Evolutionary conservation across 1,140 invertebrate genomes (phyloP).

Genomic region (Drosophila lacertosa): DNA sequence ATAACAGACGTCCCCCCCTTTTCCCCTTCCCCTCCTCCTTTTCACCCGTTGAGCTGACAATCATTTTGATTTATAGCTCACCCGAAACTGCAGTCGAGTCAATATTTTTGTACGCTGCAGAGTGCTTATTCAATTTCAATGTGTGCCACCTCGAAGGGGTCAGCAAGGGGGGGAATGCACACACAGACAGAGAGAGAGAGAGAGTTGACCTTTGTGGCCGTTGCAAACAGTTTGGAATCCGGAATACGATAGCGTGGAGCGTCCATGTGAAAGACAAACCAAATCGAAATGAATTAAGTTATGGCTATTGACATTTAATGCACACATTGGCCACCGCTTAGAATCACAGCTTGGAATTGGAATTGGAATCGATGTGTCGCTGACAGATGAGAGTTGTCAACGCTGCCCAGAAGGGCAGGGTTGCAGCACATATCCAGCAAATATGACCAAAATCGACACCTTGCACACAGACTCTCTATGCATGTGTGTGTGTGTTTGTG

Average conservation of each 20-base stretch:
- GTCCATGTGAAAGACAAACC: slow-evolving; percentile 52
- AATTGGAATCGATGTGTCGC: slow-evolving; percentile 10
- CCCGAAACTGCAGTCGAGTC: slow-evolving; percentile 36
- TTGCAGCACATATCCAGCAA: slow-evolving; percentile 45
- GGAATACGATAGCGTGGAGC: slow-evolving; percentile 36
- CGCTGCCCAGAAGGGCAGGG: background rate
- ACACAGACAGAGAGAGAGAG: background rate
- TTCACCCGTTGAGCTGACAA: slow-evolving; percentile 12
- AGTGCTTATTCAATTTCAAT: slow-evolving; percentile 46
- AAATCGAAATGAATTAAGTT: slow-evolving; percentile 63
- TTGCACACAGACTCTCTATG: slow-evolving; percentile 2
- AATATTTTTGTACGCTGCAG: slow-evolving; percentile 47
- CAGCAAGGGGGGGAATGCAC: background rate
- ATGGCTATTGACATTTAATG: slow-evolving; percentile 67
- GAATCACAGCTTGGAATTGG: slow-evolving; percentile 2
- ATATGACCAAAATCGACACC: slow-evolving; percentile 47
- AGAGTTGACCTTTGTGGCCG: slow-evolving; percentile 39
- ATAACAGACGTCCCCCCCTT: slow-evolving; percentile 6
- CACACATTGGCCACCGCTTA: slow-evolving; percentile 38
- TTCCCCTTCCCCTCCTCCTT: background rate
- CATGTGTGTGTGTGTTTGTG: background rate
- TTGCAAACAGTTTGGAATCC: slow-evolving; percentile 45
- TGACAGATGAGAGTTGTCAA: slow-evolving; percentile 47
- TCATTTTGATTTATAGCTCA: slow-evolving; percentile 53
- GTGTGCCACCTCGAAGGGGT: slow-evolving; percentile 13